These are phyloP conservation scores for Parnassius orleans DNA, from an alignment of 2,888 invertebrate genomes.

Conservation along the genomic window DNA sequence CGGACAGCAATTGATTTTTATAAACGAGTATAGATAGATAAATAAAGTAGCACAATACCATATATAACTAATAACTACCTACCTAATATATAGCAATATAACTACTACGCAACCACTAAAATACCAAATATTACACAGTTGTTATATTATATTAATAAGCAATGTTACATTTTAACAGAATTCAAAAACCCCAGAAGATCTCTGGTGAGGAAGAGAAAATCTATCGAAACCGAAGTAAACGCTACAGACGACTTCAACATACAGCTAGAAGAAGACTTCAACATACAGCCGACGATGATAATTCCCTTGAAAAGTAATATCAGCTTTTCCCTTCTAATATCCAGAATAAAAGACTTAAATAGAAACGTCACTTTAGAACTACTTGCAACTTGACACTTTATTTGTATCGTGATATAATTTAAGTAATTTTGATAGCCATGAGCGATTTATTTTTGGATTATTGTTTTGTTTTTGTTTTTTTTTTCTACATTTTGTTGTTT, in stretches of 20 bases:
- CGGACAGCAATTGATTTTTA: no score
- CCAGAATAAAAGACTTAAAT: constrained; percentile 1
- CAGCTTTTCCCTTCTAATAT: constrained; percentile 10
- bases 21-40: no score
- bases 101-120: no score
- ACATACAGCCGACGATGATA: constrained; percentile 5
- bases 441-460: background rate
- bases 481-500: background rate
- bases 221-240: background rate
- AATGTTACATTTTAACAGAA: background rate
- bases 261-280: background rate
- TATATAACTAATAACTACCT: no score
- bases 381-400: background rate
- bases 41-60: no score
- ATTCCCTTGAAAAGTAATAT: constrained; percentile 4
- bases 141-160: no score
- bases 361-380: constrained; percentile 10
- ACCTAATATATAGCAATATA: no score
- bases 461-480: background rate
- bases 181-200: constrained; percentile 2
- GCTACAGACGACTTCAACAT: background rate
- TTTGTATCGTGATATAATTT: background rate
- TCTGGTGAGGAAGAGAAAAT: constrained; percentile 9
- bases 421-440: background rate
- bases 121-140: no score